A percentile compares a stretch with the other conserved stretches of the same genome.
Conservation (phyloP, 2,888 invertebrate genomes). For the Ormyrus pomaceus region DNA sequence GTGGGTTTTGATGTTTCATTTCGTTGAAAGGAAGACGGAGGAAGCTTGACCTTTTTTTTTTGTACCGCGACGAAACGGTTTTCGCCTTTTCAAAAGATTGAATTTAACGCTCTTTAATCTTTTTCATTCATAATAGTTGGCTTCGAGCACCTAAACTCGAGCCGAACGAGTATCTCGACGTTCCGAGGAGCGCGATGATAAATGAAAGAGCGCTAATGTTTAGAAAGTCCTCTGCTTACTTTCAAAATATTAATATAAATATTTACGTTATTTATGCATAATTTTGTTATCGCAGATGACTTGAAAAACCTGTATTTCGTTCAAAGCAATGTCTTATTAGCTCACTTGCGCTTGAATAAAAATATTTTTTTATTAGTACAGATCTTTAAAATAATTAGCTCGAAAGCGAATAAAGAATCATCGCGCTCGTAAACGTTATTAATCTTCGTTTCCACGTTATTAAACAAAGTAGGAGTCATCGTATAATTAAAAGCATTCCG, state of each 20-base stretch:
- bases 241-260: background rate
- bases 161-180: slow-evolving; percentile 2
- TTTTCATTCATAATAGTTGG: slow-evolving; percentile 11
- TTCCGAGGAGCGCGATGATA: slow-evolving; percentile 21
- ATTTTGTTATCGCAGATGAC: background rate
- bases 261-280: background rate
- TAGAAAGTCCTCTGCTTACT: slow-evolving; percentile 27
- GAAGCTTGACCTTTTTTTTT: slow-evolving; percentile 2
- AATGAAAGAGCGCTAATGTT: slow-evolving; percentile 6
- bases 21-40: background rate
- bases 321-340: no score
- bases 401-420: background rate
- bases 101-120: slow-evolving; percentile 21
- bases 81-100: slow-evolving; percentile 15
- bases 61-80: background rate
- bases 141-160: background rate
- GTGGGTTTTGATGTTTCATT: slow-evolving; percentile 31
- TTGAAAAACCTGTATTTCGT: no score
- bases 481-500: no score
- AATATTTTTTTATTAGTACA: no score
- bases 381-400: no score
- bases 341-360: no score
- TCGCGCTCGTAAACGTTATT: background rate
- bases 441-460: background rate
- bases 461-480: no score